Evolutionary conservation across 2,113 vertebrate species (phyloP), one percentile per base, ranked within the genome.

Genomic region (Etheostoma spectabile): DNA sequence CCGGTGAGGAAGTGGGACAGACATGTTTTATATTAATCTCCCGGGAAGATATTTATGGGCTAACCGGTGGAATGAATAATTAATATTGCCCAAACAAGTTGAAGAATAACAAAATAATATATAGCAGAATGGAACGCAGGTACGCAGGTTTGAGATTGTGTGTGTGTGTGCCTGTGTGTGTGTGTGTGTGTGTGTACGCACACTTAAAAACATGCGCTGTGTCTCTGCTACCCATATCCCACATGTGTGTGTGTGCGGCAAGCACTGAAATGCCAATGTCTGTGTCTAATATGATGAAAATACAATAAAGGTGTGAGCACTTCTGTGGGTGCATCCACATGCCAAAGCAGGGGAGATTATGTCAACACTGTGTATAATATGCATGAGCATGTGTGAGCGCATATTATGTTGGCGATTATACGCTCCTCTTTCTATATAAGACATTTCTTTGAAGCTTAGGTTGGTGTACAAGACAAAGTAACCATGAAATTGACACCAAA

Each of bases 401-500:
- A 79, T 84, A 89, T 87, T 89, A 79, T 88, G 84, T 64, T 3
- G 56, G 12, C 38, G 92, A 93, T 93, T 93, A 92, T 91, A 86
- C 52, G 83, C 86, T 67, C 51, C 68, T 85, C 71, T 83, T 68
- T 88, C 82, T 83, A 89, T 88, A 91, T 14, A 19, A 82, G 84
- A 79, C 83, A 15, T 88, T 87, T 90, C 91, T 94, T 92, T 93
- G 91, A 93, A 91, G 93, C 88, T 92, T 88, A 84, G 67, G 84
- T 87, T 81, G 78, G 83, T 53, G 74, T 79, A 80, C 80, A 65
- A 82, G 84, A 90, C 89, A 93, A 92, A 92, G 89, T 89, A 86
- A 85, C 63, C 86, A 45, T 92, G 90, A 91, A 91, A 94, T 92
- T 81, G 87, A 93, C 86, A 83, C 68, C 73, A 73, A 65, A 86